These are phyloP conservation scores for Portunus trituberculatus DNA, from an alignment of 1,140 invertebrate species.

Conservation along the genomic window DNA sequence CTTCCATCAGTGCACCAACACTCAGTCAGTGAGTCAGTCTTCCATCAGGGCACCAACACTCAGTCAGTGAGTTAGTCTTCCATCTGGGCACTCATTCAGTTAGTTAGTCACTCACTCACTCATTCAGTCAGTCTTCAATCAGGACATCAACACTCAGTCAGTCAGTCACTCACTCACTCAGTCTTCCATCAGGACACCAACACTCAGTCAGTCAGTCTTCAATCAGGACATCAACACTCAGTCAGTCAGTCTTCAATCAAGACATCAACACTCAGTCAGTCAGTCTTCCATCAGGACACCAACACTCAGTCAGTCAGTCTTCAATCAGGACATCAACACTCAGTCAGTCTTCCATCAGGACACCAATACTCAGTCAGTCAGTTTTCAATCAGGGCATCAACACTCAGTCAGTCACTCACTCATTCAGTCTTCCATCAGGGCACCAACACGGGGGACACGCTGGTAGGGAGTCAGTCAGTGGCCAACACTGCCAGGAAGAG, in stretches of 20 bases:
- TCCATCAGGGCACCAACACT: constrained; percentile 84
- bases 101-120: too few species aligned
- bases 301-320: constrained; percentile 85
- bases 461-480: constrained; percentile 85
- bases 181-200: constrained; percentile 82
- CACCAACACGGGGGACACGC: constrained; percentile 92
- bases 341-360: constrained; percentile 76
- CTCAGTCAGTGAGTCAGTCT: constrained; percentile 81
- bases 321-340: too few species aligned
- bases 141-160: constrained; percentile 85
- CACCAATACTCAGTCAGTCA: constrained; percentile 85
- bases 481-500: constrained; percentile 79
- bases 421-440: constrained; percentile 76
- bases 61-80: constrained; percentile 79
- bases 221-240: constrained; percentile 84
- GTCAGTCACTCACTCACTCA: constrained; percentile 78
- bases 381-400: constrained; percentile 82
- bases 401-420: constrained; percentile 82
- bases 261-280: too few species aligned
- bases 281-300: constrained; percentile 81
- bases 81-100: constrained; percentile 83
- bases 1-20: constrained; percentile 83
- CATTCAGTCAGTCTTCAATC: background rate
- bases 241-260: too few species aligned
- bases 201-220: constrained; percentile 82